phyloP scores from a whole-genome alignment of 2,888 invertebrate species.

The Drosophila prolongata region DNA sequence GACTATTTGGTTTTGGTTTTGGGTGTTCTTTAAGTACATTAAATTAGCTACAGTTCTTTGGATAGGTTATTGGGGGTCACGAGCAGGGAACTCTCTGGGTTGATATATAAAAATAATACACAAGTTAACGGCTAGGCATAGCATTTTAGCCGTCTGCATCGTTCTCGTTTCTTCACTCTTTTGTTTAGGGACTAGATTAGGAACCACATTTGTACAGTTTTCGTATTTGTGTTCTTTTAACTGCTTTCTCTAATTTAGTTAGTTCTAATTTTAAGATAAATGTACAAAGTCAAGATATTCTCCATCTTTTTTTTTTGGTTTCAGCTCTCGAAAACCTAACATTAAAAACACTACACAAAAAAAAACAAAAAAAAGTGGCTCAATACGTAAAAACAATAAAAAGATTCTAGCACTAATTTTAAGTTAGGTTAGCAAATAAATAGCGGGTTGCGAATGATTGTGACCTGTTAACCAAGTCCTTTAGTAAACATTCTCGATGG shows the following conservation, averaged over 20 bases:
- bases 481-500: slow-evolving; percentile 75
- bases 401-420: slow-evolving; percentile 1
- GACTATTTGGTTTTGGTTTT: slow-evolving; percentile 28
- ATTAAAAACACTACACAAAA: neutral
- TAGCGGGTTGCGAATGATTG: slow-evolving; percentile 37
- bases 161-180: slow-evolving; percentile 25
- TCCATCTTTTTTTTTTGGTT: slow-evolving; percentile 56
- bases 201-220: slow-evolving; percentile 84
- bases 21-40: slow-evolving; percentile 64
- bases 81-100: slow-evolving; percentile 2
- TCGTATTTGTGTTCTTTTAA: slow-evolving; percentile 61
- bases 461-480: slow-evolving; percentile 26
- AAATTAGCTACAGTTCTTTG: slow-evolving; percentile 71
- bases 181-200: slow-evolving; percentile 83
- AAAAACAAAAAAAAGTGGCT: slow-evolving; percentile 17
- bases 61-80: slow-evolving; percentile 19
- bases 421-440: slow-evolving; percentile 37
- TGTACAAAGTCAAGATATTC: slow-evolving; percentile 55
- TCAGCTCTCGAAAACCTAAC: slow-evolving; percentile 44
- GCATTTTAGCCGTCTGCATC: slow-evolving; percentile 44
- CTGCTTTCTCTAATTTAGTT: slow-evolving; percentile 43
- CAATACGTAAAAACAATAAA: neutral
- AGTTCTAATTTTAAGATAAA: slow-evolving; percentile 61
- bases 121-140: slow-evolving; percentile 50
- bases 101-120: slow-evolving; percentile 51